A percentile compares a stretch with the other conserved stretches of the same genome.
phyloP scores from a whole-genome alignment of 2,888 invertebrate species.

The Oligia fasciuncula region DNA sequence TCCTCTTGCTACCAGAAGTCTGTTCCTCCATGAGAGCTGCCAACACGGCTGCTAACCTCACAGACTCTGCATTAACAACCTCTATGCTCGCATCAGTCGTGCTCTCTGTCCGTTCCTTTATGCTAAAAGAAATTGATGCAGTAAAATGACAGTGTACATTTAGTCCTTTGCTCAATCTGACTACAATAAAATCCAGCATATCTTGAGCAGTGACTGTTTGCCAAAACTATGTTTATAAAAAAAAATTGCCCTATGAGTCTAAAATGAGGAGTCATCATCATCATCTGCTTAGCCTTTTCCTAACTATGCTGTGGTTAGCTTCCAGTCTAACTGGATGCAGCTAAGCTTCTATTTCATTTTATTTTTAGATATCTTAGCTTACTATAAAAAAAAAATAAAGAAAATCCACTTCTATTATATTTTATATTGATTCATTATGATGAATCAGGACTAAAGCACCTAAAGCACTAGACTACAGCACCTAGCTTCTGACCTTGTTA shows the following conservation, averaged over 20 bases:
- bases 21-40: slow-evolving; percentile 86
- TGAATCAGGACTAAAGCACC: background rate
- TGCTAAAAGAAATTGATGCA: slow-evolving; percentile 69
- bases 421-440: background rate
- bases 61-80: slow-evolving; percentile 85
- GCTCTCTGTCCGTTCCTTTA: slow-evolving; percentile 81
- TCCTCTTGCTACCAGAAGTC: slow-evolving; percentile 79
- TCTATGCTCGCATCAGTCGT: slow-evolving; percentile 83
- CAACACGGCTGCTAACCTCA: slow-evolving; percentile 82
- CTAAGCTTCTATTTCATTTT: background rate
- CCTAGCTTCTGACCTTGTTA: background rate
- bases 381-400: no score
- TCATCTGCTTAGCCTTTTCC: no score
- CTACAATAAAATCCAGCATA: background rate
- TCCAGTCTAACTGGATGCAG: no score
- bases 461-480: background rate
- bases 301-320: no score
- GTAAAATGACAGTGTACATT: background rate
- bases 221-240: background rate
- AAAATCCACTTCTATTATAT: background rate
- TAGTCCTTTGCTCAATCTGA: background rate
- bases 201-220: background rate
- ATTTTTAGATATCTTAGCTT: background rate
- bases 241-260: background rate
- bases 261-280: background rate